Conservation (phyloP, 2,888 invertebrate genomes). For the Tethea ocularis region DNA sequence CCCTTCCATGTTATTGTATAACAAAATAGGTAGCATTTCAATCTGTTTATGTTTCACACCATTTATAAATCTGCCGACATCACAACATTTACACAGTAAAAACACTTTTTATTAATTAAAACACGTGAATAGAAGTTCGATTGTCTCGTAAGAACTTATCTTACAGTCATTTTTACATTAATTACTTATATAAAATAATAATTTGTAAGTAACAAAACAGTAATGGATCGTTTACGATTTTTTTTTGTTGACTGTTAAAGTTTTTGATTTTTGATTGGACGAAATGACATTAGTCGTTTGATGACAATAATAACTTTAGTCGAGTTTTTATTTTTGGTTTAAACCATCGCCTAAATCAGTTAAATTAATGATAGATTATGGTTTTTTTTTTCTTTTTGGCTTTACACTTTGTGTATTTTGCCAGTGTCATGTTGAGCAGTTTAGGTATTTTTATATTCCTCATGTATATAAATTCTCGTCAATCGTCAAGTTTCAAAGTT, state of each 20-base stretch:
- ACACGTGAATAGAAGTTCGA: constrained; percentile 54
- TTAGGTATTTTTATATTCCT: too few relatives aligned
- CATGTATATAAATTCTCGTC: too few relatives aligned
- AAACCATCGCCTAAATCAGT: too few relatives aligned
- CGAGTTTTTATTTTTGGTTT: not conserved
- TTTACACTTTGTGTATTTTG: too few relatives aligned
- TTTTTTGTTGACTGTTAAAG: constrained; percentile 39
- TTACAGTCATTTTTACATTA: constrained; percentile 50
- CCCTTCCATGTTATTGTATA: constrained; percentile 78
- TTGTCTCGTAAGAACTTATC: constrained; percentile 55
- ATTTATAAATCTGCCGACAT: constrained; percentile 72
- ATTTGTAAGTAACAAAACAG: constrained; percentile 55
- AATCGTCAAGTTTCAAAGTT: too few relatives aligned
- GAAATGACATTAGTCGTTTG: constrained; percentile 5
- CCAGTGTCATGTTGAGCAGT: too few relatives aligned
- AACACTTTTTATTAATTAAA: constrained; percentile 38
- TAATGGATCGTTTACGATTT: constrained; percentile 49
- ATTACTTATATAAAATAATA: constrained; percentile 33
- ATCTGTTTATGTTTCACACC: constrained; percentile 45
- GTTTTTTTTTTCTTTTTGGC: too few relatives aligned
- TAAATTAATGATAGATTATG: too few relatives aligned
- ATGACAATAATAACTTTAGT: not conserved
- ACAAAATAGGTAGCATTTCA: constrained; percentile 76
- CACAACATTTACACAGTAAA: constrained; percentile 50
- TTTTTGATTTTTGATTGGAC: constrained; percentile 20